phyloP scores from a whole-genome alignment of 2,113 vertebrate species.

The Dromiciops gliroides region DNA sequence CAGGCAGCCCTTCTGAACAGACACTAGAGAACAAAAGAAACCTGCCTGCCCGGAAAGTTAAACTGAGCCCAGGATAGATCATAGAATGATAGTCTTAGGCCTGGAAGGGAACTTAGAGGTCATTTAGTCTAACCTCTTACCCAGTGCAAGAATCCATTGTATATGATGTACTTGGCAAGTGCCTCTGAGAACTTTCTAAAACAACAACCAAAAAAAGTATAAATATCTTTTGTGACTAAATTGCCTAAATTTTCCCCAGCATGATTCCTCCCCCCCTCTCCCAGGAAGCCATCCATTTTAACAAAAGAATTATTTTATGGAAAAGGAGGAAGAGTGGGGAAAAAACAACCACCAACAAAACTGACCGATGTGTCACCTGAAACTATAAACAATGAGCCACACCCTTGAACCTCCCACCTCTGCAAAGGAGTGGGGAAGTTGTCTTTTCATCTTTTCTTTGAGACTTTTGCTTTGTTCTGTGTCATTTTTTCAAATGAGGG shows the following conservation, averaged over 20 bases:
- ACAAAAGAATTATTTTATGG: neutral
- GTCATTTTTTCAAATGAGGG: too few relatives aligned
- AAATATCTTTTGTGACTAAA: neutral
- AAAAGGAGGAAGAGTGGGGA: neutral
- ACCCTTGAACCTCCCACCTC: neutral
- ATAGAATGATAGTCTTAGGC: neutral
- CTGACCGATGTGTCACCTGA: neutral
- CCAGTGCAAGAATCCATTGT: neutral
- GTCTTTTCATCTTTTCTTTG: neutral
- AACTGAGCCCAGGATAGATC: neutral
- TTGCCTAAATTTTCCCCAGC: neutral
- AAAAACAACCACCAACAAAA: neutral
- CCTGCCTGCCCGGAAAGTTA: neutral
- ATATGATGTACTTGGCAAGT: neutral
- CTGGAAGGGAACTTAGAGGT: neutral
- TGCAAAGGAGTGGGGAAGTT: neutral
- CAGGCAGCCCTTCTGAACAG: neutral
- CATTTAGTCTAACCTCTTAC: neutral
- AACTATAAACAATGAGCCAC: neutral
- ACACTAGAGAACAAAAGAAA: neutral
- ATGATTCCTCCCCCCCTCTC: neutral
- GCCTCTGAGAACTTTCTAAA: neutral
- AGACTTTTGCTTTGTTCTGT: neutral
- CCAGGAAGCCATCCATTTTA: neutral
- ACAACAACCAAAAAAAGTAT: neutral